Base-by-base conservation (phyloP, 1,140 invertebrate genomes). In the Pseudachorutes palmiensis region DNA sequence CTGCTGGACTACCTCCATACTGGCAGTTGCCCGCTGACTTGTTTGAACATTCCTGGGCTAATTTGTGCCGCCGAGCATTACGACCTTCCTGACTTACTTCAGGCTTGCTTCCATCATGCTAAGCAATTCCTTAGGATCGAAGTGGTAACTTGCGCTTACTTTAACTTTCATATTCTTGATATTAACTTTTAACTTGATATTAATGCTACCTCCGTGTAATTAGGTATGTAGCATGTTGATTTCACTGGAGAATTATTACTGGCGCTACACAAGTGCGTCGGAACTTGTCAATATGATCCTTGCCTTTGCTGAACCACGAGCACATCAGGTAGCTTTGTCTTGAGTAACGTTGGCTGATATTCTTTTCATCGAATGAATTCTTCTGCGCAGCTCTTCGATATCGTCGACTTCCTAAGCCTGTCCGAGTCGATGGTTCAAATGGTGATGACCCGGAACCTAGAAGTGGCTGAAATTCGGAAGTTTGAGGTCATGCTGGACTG, bases 1-100 rank as follows among this genome's bases (percentile, higher is more conserved):
- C 80, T 95, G 2, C 79, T 96, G 75, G 91, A 94, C 78, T 96
- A 96, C 79, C 79, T 96, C 41, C 92, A 95, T 77, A 94, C 91
- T 1, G 92, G 92, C 45, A 91, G 90, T 28, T 95, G 92, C 80
- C 88, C 91, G 0, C 78, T 94, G 9, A 94, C 92, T 0, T 96
- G 92, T 80, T 87, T 89, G 70, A 92, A 90, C 65, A 94, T 95
- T 74, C 92, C 92, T 1, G 92, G 92, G 2, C 82, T 96, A 1
- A 93, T 95, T 66, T 95, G 92, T 76, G 91, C 92, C 1, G 92
- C 92, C 0, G 92, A 96, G 74, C 92, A 95, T 76, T 96, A 94
- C 76, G 92, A 95, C 79, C 80, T 95, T 36, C 92, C 93, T 0
- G 93, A 96, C 77, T 81, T 96, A 26, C 80, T 95, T 30, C 92